Conservation (phyloP, 2,888 invertebrate genomes). For the Hyalella azteca region DNA sequence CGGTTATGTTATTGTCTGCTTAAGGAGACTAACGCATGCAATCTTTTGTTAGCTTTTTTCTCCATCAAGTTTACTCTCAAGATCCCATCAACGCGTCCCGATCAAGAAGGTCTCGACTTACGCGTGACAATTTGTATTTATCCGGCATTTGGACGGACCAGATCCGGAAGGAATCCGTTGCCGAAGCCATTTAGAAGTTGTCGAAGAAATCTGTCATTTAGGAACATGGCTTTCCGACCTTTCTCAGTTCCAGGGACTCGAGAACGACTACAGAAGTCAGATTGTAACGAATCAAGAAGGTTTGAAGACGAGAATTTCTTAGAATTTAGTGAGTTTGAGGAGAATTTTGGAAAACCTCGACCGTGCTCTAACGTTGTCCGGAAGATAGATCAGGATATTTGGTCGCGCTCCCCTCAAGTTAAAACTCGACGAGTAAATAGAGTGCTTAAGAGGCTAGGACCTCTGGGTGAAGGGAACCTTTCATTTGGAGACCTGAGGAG, state of each 20-base stretch:
- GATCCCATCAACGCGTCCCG: too few species aligned
- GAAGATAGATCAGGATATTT: background rate
- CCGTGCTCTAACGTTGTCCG: too few species aligned
- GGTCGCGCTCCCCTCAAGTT: background rate
- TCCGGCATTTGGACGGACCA: background rate
- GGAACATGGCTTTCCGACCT: background rate
- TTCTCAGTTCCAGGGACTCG: background rate
- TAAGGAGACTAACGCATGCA: too few species aligned
- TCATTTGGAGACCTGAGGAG: conserved; percentile 9
- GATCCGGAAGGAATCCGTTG: background rate
- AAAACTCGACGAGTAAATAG: conserved; percentile 14
- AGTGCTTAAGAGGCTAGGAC: conserved; percentile 19
- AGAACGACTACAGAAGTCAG: background rate
- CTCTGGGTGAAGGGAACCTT: background rate
- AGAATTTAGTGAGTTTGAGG: background rate
- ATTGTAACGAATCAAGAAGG: too few species aligned
- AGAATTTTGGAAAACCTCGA: too few species aligned
- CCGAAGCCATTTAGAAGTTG: conserved; percentile 8
- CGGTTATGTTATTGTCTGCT: too few species aligned
- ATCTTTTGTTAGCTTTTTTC: too few species aligned
- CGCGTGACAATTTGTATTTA: conserved; percentile 16
- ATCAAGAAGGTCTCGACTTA: too few species aligned
- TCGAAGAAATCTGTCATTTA: conserved; percentile 21
- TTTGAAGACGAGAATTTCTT: too few species aligned
- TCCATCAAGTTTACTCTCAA: too few species aligned